Evolutionary conservation across 2,888 invertebrate species (phyloP), one percentile per base, ranked within the genome.

Genomic region (Bhutanitis thaidina): DNA sequence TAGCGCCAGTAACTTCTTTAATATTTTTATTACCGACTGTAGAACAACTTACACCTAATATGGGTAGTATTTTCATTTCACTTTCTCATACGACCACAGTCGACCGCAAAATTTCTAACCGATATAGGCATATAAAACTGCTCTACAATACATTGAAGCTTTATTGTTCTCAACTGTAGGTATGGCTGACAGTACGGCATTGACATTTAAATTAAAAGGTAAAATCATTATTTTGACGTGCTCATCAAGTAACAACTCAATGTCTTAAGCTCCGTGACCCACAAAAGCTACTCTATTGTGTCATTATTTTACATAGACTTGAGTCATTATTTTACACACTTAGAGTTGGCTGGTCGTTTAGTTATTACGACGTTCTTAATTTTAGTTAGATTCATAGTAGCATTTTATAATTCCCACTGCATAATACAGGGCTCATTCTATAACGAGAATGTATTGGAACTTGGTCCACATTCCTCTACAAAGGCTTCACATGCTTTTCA

Each of bases 1-100:
- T n/a, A 20, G 20, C 20, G 20, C 20, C 20, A 20, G 20, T 20
- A 5, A 20, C 5, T 5, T 4, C 20, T 20, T 20, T 20, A 20
- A 20, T 20, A 20, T 20, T 5, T 20, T 20, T 5, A 20, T 20
- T 20, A 20, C 5, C 20, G 20, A 20, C 5, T 4, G 20, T 5
- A 20, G 20, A 20, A 4, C 20, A 20, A 20, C 20, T 20, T 20
- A 4, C 20, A 5, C 5, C 5, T 20, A 30, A n/a, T 30, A 30
- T 16, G 8, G 12, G n/a, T 43, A 8, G 20, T 20, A 20, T 20
- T 5, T 20, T 20, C 20, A 3, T 5, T 51, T 39, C 48, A 47
- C 74, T 76, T 77, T 77, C 77, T 57, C 72, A 51, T 14, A 34
- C 43, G 58, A 70, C 74, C 69, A 56, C 70, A 67, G 56, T 56